Evolutionary conservation across 2,888 invertebrate species (phyloP), one percentile per base, ranked within the genome.

Genomic region (Leucophenga maculata): DNA sequence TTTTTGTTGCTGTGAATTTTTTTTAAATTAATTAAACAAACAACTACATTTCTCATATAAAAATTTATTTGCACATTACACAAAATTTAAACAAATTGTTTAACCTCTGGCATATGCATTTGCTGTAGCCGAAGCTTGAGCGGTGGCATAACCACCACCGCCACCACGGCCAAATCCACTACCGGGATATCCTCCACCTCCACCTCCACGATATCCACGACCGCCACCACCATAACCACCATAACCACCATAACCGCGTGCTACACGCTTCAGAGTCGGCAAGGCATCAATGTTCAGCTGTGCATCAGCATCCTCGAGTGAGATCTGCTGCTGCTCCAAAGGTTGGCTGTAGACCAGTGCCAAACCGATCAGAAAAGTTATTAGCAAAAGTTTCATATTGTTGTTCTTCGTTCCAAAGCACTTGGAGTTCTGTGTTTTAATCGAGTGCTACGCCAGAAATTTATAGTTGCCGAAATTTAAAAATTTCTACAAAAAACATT

Each of bases 371-470:
- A 80, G 69, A 13, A 83, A 16, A 6, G 72, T 65, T 13, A 72
- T 13, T 20, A 76, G 13, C 39, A 77, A n/a, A 31, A 75, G 74
- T 68, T 75, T 78, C 69, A 83, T 84, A 78, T 80, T 72, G 73
- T 54, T 75, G 73, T 80, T 80, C 75, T 39, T 44, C 44, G 32
- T 9, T 6, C 3, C n/a, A 57, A n/a, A 31, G 22, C 57, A 26
- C 31, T 18, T 57, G 4, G 26, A 31, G 3, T 32, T 31, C 57
- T 57, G 57, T 9, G 8, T 16, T 31, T 31, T 2, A n/a, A 13
- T 52, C 9, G 65, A 16, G n/a, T 26, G 14, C 54, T 26, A 13
- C n/a, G 26, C 6, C 16, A 57, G 57, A n/a, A 74, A 80, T 83
- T 72, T 80, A 80, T 66, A 66, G 65, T 65, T 26, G 14, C 16